Evolutionary conservation across 1,140 invertebrate species (phyloP).

Genomic region (Zaprionus nigranus): DNA sequence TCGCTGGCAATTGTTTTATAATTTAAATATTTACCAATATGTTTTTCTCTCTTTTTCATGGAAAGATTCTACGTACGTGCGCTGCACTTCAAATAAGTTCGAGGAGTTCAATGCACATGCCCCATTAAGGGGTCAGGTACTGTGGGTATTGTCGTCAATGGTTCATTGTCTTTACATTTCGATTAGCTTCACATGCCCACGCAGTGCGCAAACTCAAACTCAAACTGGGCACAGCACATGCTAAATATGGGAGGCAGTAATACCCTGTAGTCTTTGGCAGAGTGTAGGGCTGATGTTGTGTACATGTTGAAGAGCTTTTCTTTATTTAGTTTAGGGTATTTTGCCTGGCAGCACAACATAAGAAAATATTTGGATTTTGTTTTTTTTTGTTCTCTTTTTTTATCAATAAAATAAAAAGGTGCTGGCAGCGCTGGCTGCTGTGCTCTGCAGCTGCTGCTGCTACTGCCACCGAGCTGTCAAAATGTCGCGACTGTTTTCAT

Average conservation of each 20-base stretch:
- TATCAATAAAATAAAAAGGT: slow-evolving; percentile 13
- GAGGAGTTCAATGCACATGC: slow-evolving; percentile 47
- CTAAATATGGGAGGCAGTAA: not conserved
- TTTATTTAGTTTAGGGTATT: slow-evolving; percentile 8
- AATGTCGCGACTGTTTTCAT: slow-evolving; percentile 12
- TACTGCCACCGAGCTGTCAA: slow-evolving; percentile 20
- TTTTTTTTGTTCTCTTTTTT: not conserved
- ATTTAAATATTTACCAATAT: slow-evolving; percentile 54
- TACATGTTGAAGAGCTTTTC: no score
- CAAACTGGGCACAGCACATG: not conserved
- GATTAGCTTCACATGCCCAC: slow-evolving; percentile 31
- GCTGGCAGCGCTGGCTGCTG: slow-evolving; percentile 7
- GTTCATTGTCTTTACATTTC: slow-evolving; percentile 55
- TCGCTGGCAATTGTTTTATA: slow-evolving; percentile 49
- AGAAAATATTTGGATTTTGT: not conserved
- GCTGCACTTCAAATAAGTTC: slow-evolving; percentile 25
- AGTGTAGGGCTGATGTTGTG: not conserved
- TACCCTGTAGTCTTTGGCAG: not conserved
- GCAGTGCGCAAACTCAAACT: slow-evolving; percentile 40
- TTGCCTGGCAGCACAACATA: not conserved
- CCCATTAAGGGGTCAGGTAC: slow-evolving; percentile 44
- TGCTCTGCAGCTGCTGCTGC: not conserved
- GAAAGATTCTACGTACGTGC: slow-evolving; percentile 37
- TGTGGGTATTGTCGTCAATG: slow-evolving; percentile 25
- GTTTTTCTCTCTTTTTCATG: not conserved